Evolutionary conservation across 2,888 invertebrate genomes (phyloP).

Genomic region (Perizoma flavofasciatum): DNA sequence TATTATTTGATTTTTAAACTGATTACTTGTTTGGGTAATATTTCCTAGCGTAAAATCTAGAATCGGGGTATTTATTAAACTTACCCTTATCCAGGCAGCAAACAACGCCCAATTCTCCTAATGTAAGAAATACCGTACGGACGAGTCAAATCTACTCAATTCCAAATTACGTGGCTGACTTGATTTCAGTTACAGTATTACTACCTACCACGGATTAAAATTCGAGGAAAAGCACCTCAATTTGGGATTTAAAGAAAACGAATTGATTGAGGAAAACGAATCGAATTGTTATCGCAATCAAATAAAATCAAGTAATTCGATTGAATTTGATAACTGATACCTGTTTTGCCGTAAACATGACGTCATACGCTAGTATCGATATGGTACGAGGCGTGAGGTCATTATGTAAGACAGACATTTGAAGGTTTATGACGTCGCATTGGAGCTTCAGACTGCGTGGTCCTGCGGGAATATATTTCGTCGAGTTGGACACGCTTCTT

Average conservation of each 20-base stretch:
- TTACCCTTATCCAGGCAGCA: too few species aligned
- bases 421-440: conserved; percentile 8
- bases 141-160: too few species aligned
- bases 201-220: too few species aligned
- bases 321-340: conserved; percentile 20
- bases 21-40: too few species aligned
- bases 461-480: not conserved
- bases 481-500: not conserved
- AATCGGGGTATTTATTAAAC: too few species aligned
- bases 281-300: conserved; percentile 10
- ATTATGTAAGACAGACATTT: conserved; percentile 11
- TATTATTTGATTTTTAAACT: too few species aligned
- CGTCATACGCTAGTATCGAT: conserved; percentile 10
- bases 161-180: too few species aligned
- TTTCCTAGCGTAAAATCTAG: too few species aligned
- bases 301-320: conserved; percentile 8
- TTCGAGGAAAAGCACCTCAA: conserved; percentile 14
- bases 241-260: conserved; percentile 6
- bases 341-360: conserved; percentile 11
- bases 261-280: conserved; percentile 21
- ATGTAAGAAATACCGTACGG: too few species aligned
- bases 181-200: too few species aligned
- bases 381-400: not conserved
- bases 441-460: conserved; percentile 10
- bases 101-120: too few species aligned